phyloP scores from a whole-genome alignment of 92 coral and sea anemone species.

The Siderastrea radians region DNA sequence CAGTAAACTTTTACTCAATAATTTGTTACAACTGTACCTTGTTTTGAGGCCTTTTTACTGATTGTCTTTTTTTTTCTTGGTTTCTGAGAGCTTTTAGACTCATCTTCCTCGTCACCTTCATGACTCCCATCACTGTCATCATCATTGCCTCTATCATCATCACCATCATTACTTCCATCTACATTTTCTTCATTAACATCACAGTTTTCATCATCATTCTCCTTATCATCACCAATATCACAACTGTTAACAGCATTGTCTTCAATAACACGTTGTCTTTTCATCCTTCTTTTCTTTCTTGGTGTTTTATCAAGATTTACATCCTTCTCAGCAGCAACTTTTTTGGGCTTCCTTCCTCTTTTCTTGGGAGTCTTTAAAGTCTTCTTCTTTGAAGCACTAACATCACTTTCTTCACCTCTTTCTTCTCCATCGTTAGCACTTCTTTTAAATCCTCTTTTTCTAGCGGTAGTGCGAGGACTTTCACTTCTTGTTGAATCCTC shows the following conservation, averaged over 20 bases:
- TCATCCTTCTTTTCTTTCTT: conserved; percentile 19
- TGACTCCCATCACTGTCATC: neutral
- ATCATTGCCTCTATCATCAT: no score
- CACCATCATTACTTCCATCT: neutral
- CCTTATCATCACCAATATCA: neutral
- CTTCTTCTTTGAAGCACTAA: neutral
- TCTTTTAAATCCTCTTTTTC: neutral
- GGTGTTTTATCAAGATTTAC: neutral
- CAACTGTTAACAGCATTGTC: neutral
- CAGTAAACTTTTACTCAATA: no score
- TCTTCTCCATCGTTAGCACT: neutral
- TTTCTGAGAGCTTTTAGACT: neutral
- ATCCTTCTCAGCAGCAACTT: neutral
- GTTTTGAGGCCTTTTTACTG: neutral
- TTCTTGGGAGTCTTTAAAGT: conserved; percentile 16
- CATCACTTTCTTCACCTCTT: neutral
- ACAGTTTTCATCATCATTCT: neutral
- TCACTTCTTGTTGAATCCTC: neutral
- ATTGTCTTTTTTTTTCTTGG: neutral
- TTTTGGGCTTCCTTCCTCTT: conserved; percentile 37
- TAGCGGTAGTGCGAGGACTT: neutral
- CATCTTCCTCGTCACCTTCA: neutral
- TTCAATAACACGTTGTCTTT: neutral
- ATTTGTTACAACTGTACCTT: neutral
- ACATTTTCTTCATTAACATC: neutral